Evolutionary conservation across 1,140 invertebrate genomes (phyloP), one percentile per base, ranked within the genome.

Genomic region (Doryteuthis pealeii): DNA sequence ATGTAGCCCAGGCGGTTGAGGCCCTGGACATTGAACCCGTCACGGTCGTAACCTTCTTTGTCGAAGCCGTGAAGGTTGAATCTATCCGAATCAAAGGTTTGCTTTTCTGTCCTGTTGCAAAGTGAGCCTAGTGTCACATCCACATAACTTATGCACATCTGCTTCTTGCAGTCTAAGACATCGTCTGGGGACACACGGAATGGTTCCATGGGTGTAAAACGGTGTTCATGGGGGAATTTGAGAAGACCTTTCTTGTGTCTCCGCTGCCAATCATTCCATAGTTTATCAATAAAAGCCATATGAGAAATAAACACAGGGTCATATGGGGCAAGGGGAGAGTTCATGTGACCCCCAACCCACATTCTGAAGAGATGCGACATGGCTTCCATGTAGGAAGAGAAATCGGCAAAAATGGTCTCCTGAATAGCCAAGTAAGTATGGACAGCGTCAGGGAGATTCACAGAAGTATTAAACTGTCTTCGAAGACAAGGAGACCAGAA

Each of bases 261-360:
- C 15, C 77, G 58, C 71, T 83, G 82, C 84, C 84, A 85, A 8
- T 79, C 76, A 32, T 77, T 73, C 84, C 84, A 85, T 6, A 85
- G 73, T 70, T 81, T 83, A 67, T 85, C 84, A 45, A 85, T 77
- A 68, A 77, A 84, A 31, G 84, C 82, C 45, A 80, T 62, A 31
- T 81, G 72, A 14, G 84, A 84, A n/a, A 79, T 71, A 73, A 81
- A 83, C 1, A 82, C 15, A 18, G 84, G 84, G 72, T 85, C 84
- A 77, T 83, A 85, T 0, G 81, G 78, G 66, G 75, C 74, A 22
- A 80, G 73, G 68, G 80, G 79, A 22, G 82, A 79, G 2, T 71
- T 71, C 82, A 84, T 81, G 71, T 85, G 82, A 28, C 84, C 84
- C 14, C 83, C 83, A 62, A 84, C 83, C 77, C 79, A 84, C 6